phyloP scores from a whole-genome alignment of 2,113 vertebrate genomes.

The Phocoena phocoena region DNA sequence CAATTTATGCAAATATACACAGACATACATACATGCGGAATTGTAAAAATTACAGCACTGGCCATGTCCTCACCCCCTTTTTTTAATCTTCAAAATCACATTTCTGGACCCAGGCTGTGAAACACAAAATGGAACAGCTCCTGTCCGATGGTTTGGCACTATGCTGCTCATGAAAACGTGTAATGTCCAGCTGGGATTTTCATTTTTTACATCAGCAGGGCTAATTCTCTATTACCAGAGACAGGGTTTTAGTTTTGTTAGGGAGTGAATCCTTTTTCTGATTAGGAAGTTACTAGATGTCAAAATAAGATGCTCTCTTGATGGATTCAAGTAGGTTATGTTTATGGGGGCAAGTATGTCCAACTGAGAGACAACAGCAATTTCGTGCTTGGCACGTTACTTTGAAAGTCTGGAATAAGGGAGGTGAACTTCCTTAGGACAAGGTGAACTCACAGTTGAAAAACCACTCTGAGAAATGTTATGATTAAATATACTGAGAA shows the following conservation, averaged over 20 bases:
- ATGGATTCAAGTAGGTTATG: neutral
- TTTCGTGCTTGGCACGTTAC: neutral
- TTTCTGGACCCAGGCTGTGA: neutral
- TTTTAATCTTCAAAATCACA: neutral
- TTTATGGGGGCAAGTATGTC: neutral
- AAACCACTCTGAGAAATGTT: neutral
- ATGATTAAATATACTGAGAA: neutral
- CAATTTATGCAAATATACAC: too few species aligned
- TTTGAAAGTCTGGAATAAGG: neutral
- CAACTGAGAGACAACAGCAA: neutral
- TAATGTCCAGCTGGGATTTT: neutral
- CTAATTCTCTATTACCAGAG: neutral
- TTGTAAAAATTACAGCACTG: neutral
- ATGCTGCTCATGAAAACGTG: neutral
- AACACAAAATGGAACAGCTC: neutral
- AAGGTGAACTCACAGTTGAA: neutral
- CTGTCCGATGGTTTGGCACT: fast-evolving
- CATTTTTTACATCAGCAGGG: neutral
- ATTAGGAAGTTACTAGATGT: neutral
- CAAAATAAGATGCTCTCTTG: neutral
- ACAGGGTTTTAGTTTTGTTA: neutral
- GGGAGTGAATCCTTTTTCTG: neutral
- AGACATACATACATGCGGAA: neutral
- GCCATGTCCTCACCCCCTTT: neutral
- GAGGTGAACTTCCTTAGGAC: neutral